Evolutionary conservation across 2,888 invertebrate genomes (phyloP).

Genomic region (Syrista parreyssii): DNA sequence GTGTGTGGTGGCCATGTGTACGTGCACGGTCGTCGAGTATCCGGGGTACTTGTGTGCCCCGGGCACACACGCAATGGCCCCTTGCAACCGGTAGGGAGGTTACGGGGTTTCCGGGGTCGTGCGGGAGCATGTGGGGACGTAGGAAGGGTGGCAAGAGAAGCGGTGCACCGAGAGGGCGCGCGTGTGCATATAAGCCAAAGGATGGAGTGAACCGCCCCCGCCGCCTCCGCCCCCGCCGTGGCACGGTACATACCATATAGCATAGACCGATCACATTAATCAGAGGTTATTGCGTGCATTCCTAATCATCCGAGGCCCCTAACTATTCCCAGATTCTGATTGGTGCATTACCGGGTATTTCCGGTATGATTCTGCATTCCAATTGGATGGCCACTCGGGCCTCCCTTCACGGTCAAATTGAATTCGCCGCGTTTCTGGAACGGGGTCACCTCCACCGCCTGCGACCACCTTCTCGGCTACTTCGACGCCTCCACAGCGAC

Average conservation of each 20-base stretch:
- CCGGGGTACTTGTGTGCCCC: not conserved
- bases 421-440: constrained; percentile 1
- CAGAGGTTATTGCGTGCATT: constrained; percentile 67
- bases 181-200: constrained; percentile 52
- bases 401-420: constrained; percentile 4
- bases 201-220: constrained; percentile 43
- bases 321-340: constrained; percentile 66
- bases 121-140: constrained; percentile 10
- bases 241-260: constrained; percentile 42
- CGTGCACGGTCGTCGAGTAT: constrained; percentile 13
- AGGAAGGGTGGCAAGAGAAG: constrained; percentile 23
- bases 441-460: constrained; percentile 13
- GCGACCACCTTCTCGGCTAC: constrained; percentile 5
- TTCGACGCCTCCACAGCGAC: constrained; percentile 10
- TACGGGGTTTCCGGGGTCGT: too few species aligned
- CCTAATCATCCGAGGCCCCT: constrained; percentile 65
- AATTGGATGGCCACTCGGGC: constrained; percentile 70
- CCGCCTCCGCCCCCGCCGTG: constrained; percentile 33
- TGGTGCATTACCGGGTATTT: constrained; percentile 67
- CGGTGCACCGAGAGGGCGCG: constrained; percentile 32
- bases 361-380: constrained; percentile 66
- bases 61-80: not conserved
- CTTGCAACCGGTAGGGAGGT: not conserved
- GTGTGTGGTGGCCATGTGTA: constrained; percentile 15
- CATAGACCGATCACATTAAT: constrained; percentile 66